Percentiles rank a stretch among this genome's conserved stretches.
Conservation (phyloP, 2,888 invertebrate species). For the Drosophila percnosoma region DNA sequence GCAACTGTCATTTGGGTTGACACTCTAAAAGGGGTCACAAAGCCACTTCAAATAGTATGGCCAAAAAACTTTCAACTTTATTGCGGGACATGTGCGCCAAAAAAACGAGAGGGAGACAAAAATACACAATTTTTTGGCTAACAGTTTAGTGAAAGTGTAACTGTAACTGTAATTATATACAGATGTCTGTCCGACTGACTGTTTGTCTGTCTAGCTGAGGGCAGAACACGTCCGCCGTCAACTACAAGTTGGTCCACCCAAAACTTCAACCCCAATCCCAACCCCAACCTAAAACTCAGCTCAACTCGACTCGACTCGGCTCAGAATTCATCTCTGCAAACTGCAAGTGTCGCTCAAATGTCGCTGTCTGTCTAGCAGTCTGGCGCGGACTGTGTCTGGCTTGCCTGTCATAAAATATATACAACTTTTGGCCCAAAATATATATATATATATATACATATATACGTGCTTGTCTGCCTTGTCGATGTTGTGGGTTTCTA, state of each 20-base stretch:
- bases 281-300: neutral
- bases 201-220: conserved; percentile 34
- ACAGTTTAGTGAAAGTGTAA: conserved; percentile 78
- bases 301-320: conserved; percentile 17
- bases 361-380: conserved; percentile 34
- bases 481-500: conserved; percentile 50
- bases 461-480: conserved; percentile 35
- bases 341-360: conserved; percentile 80
- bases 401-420: conserved; percentile 76
- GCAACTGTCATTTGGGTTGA: conserved; percentile 46
- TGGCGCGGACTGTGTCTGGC: conserved; percentile 33
- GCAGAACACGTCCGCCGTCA: conserved; percentile 48
- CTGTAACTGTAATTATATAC: conserved; percentile 80
- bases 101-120: conserved; percentile 2
- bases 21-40: conserved; percentile 76
- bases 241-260: conserved; percentile 67
- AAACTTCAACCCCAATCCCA: conserved; percentile 2
- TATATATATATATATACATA: conserved; percentile 25
- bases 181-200: conserved; percentile 49
- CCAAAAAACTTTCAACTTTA: conserved; percentile 41
- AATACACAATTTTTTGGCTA: conserved; percentile 28
- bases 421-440: conserved; percentile 71
- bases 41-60: conserved; percentile 40
- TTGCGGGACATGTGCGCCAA: conserved; percentile 19
- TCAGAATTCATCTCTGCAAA: conserved; percentile 46